Percentiles rank a stretch among this genome's conserved stretches.
phyloP scores from a whole-genome alignment of 35 echinoderm and acorn worm species.

The Eucidaris tribuloides region DNA sequence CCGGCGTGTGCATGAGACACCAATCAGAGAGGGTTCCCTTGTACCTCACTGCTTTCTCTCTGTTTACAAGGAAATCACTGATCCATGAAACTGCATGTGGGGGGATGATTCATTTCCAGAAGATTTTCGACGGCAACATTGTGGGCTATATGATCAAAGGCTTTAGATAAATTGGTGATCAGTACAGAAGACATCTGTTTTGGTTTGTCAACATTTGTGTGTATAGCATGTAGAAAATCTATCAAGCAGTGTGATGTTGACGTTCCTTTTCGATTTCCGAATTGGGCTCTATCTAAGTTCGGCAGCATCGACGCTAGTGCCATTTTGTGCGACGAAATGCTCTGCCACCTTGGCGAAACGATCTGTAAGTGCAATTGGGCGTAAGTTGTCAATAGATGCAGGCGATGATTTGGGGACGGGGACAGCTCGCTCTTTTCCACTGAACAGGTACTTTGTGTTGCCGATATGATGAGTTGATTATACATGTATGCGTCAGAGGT shows the following conservation, averaged over 20 bases:
- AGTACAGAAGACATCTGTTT: constrained; percentile 25
- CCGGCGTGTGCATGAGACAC: background rate
- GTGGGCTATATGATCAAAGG: constrained; percentile 50
- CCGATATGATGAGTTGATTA: constrained; percentile 19
- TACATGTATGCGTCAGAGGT: background rate
- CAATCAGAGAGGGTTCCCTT: background rate
- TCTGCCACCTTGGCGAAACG: constrained; percentile 24
- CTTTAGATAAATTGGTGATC: constrained; percentile 64
- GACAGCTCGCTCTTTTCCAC: constrained; percentile 18
- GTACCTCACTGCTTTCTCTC: background rate
- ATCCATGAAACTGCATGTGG: background rate
- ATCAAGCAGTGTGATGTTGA: constrained; percentile 4
- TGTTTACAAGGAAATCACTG: background rate
- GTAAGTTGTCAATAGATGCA: background rate
- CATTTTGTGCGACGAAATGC: constrained; percentile 12
- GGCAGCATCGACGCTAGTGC: background rate
- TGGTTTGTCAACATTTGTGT: constrained; percentile 29
- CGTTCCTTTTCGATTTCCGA: constrained; percentile 12
- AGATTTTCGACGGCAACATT: constrained; percentile 17
- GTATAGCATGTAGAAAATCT: background rate
- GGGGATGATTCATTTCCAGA: background rate
- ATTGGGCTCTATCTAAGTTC: background rate
- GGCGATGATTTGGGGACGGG: constrained; percentile 32
- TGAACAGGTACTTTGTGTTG: background rate
- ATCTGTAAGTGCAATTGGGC: constrained; percentile 19